Conservation (phyloP, 2,797 vertebrate genomes). For the Anguilla anguilla region DNA sequence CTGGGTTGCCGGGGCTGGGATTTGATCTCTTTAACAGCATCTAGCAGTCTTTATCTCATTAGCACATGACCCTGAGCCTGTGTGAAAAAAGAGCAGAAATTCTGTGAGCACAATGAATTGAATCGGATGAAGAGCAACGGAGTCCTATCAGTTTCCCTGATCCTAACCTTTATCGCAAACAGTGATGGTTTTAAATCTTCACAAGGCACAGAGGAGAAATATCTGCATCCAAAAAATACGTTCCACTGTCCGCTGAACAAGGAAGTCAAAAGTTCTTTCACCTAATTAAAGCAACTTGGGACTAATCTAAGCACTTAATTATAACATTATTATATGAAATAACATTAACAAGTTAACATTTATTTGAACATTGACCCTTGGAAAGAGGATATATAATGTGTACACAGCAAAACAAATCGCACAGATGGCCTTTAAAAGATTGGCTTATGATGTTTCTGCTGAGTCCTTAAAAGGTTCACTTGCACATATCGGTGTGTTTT, state of each 20-base stretch:
- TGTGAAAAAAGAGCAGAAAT: constrained; percentile 38
- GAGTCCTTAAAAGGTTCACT: neutral
- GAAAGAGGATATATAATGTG: neutral
- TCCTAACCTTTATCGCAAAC: neutral
- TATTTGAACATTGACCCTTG: neutral
- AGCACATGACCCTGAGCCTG: constrained; percentile 12
- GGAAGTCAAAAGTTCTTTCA: neutral
- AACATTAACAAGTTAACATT: neutral
- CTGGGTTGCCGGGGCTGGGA: constrained; percentile 32
- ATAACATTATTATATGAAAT: neutral
- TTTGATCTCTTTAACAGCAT: constrained; percentile 40
- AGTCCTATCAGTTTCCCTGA: constrained; percentile 5
- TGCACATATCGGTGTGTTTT: no score
- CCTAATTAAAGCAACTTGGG: neutral
- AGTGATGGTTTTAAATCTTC: neutral
- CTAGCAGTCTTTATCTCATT: constrained; percentile 14
- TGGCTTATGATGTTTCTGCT: neutral
- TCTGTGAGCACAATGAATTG: constrained; percentile 14
- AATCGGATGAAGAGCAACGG: neutral
- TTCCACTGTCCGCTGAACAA: neutral
- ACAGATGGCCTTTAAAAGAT: neutral
- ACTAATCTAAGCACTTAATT: neutral
- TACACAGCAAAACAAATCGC: neutral
- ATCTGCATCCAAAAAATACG: neutral
- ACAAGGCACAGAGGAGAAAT: neutral